These are phyloP conservation scores for Arrhopalites spinosus DNA, from an alignment of 2,888 invertebrate genomes.

Conservation along the genomic window DNA sequence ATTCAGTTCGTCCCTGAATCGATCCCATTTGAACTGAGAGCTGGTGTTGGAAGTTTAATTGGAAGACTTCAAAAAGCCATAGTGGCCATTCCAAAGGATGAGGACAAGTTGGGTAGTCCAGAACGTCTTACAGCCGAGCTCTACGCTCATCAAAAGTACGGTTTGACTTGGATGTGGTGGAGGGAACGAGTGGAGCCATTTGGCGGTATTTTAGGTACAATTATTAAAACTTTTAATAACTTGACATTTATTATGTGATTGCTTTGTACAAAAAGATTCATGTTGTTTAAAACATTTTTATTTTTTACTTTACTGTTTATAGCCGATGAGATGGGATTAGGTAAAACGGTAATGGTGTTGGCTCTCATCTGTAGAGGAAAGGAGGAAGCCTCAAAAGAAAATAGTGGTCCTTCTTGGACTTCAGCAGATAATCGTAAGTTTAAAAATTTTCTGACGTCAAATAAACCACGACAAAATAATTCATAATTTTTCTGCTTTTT, in stretches of 20 bases:
- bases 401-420: conserved; percentile 41
- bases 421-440: conserved; percentile 32
- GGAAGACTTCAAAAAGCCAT: conserved; percentile 37
- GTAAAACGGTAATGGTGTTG: conserved; percentile 84
- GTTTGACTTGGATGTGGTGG: conserved; percentile 87
- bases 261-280: no score
- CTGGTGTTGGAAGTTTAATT: conserved; percentile 36
- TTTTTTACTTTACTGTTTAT: conserved; percentile 8
- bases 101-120: conserved; percentile 65
- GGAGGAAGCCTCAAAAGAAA: conserved; percentile 56
- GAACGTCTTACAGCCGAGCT: conserved; percentile 68
- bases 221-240: conserved; percentile 5
- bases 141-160: conserved; percentile 84
- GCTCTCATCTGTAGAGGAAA: conserved; percentile 67
- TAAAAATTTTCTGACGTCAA: neutral
- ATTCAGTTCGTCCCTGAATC: neutral
- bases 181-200: conserved; percentile 80
- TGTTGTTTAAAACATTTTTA: no score
- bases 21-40: conserved; percentile 25
- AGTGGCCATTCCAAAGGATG: conserved; percentile 34
- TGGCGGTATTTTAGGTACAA: conserved; percentile 82
- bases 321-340: conserved; percentile 82
- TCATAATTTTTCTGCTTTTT: neutral
- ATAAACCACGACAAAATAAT: neutral
- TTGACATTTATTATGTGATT: neutral